Base-by-base conservation (phyloP, 1,140 invertebrate genomes). In the Cydia pomonella region DNA sequence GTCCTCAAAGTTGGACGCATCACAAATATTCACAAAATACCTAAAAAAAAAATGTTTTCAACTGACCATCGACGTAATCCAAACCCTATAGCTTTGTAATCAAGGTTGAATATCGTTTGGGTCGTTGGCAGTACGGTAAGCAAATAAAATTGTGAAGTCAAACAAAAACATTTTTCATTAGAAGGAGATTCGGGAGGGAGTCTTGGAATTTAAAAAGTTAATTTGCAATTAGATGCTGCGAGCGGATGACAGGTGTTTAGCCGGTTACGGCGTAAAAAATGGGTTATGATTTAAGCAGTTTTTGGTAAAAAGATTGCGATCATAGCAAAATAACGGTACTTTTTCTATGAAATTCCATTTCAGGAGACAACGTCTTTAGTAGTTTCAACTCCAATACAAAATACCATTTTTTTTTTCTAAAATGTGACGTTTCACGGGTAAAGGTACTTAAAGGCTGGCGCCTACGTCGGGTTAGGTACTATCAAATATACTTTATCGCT, bases 151-250 rank as follows among this genome's bases (percentile, higher is more conserved):
- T 27, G 23, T 25, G 5, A 63, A 63, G 21, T 63, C 62, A 63
- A 63, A 63, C 62, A 27, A 63, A 63, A 63, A 63, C 62, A 63
- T 63, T 63, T 63, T 63, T 63, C 62, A 63, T 63, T 63, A 63
- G 21, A 13, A 1, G 62, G 10, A 27, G 23, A 63, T 27, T 18
- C n/a, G 50, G n/a, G 16, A 53, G 47, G 13, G 50, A 50, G n/a
- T 18, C 16, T 53, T 13, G n/a, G 50, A 18, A 18, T 53, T 53
- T 53, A 18, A 53, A 47, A 53, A 53, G 16, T 21, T 53, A 7
- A 53, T 53, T 53, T 53, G 5, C 50, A 53, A 53, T 53, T 53
- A 53, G 10, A 53, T 6, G 50, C 16, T 7, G n/a, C 0, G n/a
- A 2, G 3, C 44, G 44, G 44, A 47, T 47, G 44, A 47, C 44